These are phyloP conservation scores for Pavo muticus DNA, from an alignment of 2,113 vertebrate species.

Conservation along the genomic window DNA sequence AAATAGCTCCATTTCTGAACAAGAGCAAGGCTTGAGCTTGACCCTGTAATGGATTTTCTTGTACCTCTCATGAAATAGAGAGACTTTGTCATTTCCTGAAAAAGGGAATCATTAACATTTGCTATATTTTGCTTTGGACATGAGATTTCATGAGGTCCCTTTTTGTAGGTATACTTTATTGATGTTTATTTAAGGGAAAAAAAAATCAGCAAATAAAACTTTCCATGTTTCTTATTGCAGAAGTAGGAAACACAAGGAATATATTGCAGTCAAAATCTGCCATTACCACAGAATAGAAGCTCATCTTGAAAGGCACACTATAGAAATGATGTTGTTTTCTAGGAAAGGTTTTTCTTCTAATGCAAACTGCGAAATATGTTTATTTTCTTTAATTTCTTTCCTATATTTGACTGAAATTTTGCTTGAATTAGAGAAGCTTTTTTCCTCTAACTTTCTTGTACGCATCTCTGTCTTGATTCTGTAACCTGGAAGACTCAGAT, in stretches of 20 bases:
- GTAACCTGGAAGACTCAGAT: background rate
- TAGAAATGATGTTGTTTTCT: background rate
- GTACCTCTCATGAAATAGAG: background rate
- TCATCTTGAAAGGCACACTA: background rate
- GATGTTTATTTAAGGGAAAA: background rate
- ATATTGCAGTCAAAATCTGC: background rate
- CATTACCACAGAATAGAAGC: background rate
- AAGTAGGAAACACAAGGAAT: background rate
- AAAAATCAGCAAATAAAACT: background rate
- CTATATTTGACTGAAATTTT: background rate
- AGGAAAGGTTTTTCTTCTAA: background rate
- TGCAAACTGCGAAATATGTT: background rate
- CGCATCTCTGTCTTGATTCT: background rate
- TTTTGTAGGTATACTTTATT: background rate
- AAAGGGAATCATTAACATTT: background rate
- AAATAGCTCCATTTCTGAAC: background rate
- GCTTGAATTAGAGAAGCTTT: background rate
- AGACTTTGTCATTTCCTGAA: background rate
- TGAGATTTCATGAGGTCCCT: background rate
- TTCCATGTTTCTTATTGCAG: background rate
- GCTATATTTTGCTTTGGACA: rapidly evolving
- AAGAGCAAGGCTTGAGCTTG: background rate
- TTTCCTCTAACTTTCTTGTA: background rate
- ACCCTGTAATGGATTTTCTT: background rate
- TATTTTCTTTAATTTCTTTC: background rate